phyloP scores from a whole-genome alignment of 2,888 invertebrate species.

The Eristalis arbustorum region DNA sequence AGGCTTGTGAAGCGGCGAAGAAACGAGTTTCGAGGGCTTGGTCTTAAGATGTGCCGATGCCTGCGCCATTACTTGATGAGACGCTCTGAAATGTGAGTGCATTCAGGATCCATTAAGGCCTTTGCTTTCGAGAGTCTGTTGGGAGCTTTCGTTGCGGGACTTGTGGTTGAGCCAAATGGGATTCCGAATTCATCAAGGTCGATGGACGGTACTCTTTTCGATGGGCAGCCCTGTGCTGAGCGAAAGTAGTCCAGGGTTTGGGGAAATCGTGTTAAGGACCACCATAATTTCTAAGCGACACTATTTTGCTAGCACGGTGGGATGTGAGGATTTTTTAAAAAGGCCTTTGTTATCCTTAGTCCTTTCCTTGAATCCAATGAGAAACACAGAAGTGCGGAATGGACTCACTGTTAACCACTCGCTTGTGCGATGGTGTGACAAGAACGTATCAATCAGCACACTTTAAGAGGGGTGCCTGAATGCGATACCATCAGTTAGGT shows the following conservation, averaged over 20 bases:
- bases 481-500: no score
- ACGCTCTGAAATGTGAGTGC: neutral
- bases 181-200: neutral
- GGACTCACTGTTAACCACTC: no score
- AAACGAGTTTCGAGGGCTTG: conserved; percentile 13
- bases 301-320: no score
- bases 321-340: no score
- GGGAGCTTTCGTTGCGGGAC: neutral
- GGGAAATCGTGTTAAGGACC: neutral
- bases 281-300: neutral
- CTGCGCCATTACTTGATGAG: neutral
- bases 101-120: neutral
- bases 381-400: no score
- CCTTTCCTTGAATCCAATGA: no score
- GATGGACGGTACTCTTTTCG: neutral
- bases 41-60: conserved; percentile 1
- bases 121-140: neutral
- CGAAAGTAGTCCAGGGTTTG: neutral
- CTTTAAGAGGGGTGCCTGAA: no score
- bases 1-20: conserved; percentile 10
- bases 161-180: neutral
- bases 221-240: neutral
- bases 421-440: no score
- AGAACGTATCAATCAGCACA: no score
- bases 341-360: no score